Evolutionary conservation across 2,797 vertebrate genomes (phyloP).

Genomic region (Enteromius afrohamiltoni): DNA sequence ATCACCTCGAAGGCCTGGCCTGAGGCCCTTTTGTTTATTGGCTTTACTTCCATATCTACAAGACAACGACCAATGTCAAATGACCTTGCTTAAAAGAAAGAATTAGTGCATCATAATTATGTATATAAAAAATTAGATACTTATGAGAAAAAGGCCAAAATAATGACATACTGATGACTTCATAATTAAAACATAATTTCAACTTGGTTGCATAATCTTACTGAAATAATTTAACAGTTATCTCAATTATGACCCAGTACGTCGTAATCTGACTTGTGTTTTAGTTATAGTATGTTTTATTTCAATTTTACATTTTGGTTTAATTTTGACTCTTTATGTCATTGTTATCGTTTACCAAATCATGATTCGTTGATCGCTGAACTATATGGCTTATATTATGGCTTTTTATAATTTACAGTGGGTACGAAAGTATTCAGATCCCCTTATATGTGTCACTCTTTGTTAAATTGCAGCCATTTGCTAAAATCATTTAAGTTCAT

Average conservation of each 20-base stretch:
- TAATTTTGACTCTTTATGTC: background rate
- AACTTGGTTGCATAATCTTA: background rate
- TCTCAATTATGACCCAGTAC: background rate
- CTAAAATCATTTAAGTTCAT: too few relatives aligned
- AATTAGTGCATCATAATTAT: too few relatives aligned
- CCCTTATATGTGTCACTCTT: too few relatives aligned
- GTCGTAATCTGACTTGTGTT: background rate
- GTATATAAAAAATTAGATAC: too few relatives aligned
- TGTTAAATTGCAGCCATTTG: too few relatives aligned
- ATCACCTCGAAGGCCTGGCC: constrained; percentile 98
- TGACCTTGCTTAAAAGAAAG: background rate
- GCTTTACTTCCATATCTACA: constrained; percentile 95
- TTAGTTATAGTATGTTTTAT: background rate
- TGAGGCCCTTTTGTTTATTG: constrained; percentile 93
- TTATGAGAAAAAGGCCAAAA: background rate
- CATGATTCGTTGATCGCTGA: too few relatives aligned
- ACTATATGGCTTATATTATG: too few relatives aligned
- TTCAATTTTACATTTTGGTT: background rate
- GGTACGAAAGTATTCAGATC: too few relatives aligned
- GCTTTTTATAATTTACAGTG: too few relatives aligned
- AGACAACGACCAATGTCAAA: constrained; percentile 46
- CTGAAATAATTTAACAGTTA: background rate
- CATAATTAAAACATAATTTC: background rate
- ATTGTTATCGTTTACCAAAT: background rate
- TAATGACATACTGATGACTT: background rate